These are phyloP conservation scores for Agapostemon virescens DNA, from an alignment of 2,888 invertebrate genomes.

Conservation along the genomic window DNA sequence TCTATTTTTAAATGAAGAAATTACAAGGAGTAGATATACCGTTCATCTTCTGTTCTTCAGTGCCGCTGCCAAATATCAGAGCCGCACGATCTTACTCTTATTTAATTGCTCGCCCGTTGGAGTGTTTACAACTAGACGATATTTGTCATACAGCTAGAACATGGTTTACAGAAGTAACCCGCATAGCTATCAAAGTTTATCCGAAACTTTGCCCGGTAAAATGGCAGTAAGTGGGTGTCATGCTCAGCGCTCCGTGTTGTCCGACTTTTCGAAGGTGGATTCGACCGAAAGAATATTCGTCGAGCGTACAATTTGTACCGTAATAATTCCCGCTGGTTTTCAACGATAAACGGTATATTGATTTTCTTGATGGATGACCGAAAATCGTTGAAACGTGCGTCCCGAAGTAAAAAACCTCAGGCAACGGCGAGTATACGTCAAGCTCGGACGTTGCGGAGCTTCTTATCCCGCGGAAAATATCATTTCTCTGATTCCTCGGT, in stretches of 20 bases:
- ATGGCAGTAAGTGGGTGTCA: background rate
- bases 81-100: background rate
- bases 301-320: background rate
- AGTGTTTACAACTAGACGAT: background rate
- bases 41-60: background rate
- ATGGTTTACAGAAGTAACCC: too few relatives aligned
- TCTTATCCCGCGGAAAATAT: conserved; percentile 33
- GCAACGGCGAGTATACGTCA: background rate
- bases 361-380: background rate
- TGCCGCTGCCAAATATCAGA: too few relatives aligned
- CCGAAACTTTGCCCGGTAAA: background rate
- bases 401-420: background rate
- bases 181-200: background rate
- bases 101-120: background rate
- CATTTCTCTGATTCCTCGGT: conserved; percentile 23
- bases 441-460: background rate
- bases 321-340: too few relatives aligned
- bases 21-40: too few relatives aligned
- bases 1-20: too few relatives aligned
- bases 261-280: too few relatives aligned
- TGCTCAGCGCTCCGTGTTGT: background rate
- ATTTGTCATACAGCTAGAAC: background rate
- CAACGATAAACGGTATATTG: background rate
- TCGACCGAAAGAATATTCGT: too few relatives aligned
- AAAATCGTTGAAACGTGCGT: background rate